Evolutionary conservation across 2,888 invertebrate species (phyloP).

Genomic region (Lithophane socia): DNA sequence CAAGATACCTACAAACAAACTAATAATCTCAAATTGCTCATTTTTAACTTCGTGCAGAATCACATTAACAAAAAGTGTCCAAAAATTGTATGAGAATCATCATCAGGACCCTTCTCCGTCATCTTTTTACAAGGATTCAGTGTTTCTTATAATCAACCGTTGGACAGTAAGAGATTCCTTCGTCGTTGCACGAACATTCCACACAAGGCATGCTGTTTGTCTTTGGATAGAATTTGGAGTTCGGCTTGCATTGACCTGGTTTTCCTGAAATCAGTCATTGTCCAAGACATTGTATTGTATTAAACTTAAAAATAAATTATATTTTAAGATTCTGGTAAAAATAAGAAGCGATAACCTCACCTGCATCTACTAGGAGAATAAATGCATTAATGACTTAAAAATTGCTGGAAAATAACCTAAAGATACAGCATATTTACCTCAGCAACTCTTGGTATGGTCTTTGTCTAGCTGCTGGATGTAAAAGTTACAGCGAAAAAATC

Average conservation of each 20-base stretch:
- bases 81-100: constrained; percentile 4
- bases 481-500: neutral
- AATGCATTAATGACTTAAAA: neutral
- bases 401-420: neutral
- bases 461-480: neutral
- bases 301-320: neutral
- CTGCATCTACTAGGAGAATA: neutral
- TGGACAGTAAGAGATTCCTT: constrained; percentile 47
- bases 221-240: constrained; percentile 50
- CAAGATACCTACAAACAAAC: constrained; percentile 16
- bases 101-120: neutral
- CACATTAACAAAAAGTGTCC: neutral
- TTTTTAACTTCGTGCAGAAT: constrained; percentile 8
- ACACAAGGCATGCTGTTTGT: constrained; percentile 19
- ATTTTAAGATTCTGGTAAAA: neutral
- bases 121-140: neutral
- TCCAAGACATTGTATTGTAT: neutral
- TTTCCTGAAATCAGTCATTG: constrained; percentile 43
- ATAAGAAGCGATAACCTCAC: neutral
- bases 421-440: neutral
- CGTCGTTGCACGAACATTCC: constrained; percentile 47
- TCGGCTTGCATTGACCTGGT: constrained; percentile 51
- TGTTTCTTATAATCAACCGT: neutral
- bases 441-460: neutral
- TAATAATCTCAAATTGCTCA: constrained; percentile 15